phyloP scores from a whole-genome alignment of 2,888 invertebrate genomes.

The Galerucella pusilla region DNA sequence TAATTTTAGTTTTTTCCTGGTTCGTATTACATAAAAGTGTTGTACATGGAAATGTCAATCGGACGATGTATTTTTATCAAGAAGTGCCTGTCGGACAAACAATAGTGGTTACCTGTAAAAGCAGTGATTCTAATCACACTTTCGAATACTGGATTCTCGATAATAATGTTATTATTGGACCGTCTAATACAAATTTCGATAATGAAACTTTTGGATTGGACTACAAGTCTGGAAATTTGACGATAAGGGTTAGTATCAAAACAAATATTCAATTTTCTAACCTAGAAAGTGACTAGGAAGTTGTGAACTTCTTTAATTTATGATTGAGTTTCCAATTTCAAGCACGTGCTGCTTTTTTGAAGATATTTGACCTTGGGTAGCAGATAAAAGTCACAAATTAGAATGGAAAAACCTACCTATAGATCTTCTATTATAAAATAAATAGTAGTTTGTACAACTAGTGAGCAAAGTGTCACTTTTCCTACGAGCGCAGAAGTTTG shows the following conservation, averaged over 20 bases:
- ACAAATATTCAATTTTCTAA: background rate
- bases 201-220: conserved; percentile 75
- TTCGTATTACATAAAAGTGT: conserved; percentile 4
- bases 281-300: too few relatives aligned
- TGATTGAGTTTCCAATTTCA: too few relatives aligned
- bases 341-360: too few relatives aligned
- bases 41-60: background rate
- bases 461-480: too few relatives aligned
- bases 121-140: conserved; percentile 74
- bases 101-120: conserved; percentile 72
- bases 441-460: too few relatives aligned
- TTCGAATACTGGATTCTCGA: conserved; percentile 77
- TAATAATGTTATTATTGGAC: conserved; percentile 71
- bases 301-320: too few relatives aligned
- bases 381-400: too few relatives aligned
- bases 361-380: too few relatives aligned
- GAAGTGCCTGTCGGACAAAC: conserved; percentile 71
- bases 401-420: too few relatives aligned
- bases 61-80: background rate
- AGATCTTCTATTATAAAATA: too few relatives aligned
- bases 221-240: conserved; percentile 75
- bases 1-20: background rate
- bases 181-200: conserved; percentile 70
- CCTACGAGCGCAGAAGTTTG: too few relatives aligned
- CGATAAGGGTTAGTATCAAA: conserved; percentile 71